Evolutionary conservation across 2,888 invertebrate genomes (phyloP), one percentile per base, ranked within the genome.

Genomic region (Agapostemon virescens): DNA sequence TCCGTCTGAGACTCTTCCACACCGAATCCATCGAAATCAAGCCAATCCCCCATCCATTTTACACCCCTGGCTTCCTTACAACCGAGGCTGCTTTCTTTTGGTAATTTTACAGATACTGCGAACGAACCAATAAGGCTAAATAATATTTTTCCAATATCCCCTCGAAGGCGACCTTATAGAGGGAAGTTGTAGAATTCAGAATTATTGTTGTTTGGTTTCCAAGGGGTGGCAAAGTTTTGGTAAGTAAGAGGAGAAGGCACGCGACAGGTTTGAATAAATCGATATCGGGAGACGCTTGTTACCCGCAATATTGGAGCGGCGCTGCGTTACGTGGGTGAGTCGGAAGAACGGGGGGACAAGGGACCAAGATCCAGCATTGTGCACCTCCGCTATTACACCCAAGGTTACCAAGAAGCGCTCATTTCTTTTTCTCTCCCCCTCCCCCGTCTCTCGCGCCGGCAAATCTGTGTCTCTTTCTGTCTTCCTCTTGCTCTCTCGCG

Each of bases 371-470:
- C 69, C 82, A 79, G 83, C 81, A 88, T 87, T 84, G 87, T 84
- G 82, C 79, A 87, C 82, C 86, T 86, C 74, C 63, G 83, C 88
- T 88, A 85, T 88, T 88, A 84, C 86, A 84, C 82, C 85, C 88
- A 88, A 88, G 88, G 88, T 88, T 88, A 88, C 83, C 79, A 42
- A 82, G 82, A 70, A 82, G 74, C 84, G 81, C 75, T 76, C 68
- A 70, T 83, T 69, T 82, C 66, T 63, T 66, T 69, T 45, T 63
- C 71, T 69, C 72, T 67, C 68, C 67, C 42, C 33, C 33, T 11
- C 61, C 61, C 40, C 49, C 61, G 17, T 20, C 26, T 5, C 45
- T 20, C n/a, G 26, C 70, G 42, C n/a, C 55, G 40, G 38, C 75
- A 20, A 67, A 33, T 26, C 40, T 40, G 13, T 40, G 40, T 40